Evolutionary conservation across 2,888 invertebrate species (phyloP).

Genomic region (Melipona beecheii): DNA sequence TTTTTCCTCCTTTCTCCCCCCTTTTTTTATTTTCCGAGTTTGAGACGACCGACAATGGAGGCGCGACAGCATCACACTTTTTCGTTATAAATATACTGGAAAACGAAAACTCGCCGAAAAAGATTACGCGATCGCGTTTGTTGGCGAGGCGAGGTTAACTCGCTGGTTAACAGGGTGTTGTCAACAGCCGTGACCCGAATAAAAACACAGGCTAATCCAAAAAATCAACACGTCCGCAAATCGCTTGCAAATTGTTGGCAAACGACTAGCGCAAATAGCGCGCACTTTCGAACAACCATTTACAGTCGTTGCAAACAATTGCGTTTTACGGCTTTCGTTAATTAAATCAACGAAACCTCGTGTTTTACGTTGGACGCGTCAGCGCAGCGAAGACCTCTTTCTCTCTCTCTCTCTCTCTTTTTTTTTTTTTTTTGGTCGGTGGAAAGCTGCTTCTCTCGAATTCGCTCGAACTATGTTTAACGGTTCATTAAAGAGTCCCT

Average conservation of each 20-base stretch:
- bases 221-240: not conserved
- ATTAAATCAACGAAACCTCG: not conserved
- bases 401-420: too few relatives aligned
- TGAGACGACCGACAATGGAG: not conserved
- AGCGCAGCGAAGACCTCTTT: not conserved
- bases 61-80: not conserved
- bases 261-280: not conserved
- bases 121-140: not conserved
- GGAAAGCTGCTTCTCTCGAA: not conserved
- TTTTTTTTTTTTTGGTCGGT: not conserved
- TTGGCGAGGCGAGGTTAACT: not conserved
- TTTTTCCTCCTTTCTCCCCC: not conserved
- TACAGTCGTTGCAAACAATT: not conserved
- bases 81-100: not conserved
- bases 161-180: not conserved
- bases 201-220: not conserved
- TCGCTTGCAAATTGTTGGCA: not conserved
- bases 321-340: not conserved
- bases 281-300: not conserved
- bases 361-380: not conserved
- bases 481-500: conserved; percentile 53
- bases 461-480: conserved; percentile 50
- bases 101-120: not conserved
- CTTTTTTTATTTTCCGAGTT: not conserved
- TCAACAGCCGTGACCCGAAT: not conserved